These are phyloP conservation scores for Julus scanicus DNA, from an alignment of 2,888 invertebrate genomes.

Conservation along the genomic window DNA sequence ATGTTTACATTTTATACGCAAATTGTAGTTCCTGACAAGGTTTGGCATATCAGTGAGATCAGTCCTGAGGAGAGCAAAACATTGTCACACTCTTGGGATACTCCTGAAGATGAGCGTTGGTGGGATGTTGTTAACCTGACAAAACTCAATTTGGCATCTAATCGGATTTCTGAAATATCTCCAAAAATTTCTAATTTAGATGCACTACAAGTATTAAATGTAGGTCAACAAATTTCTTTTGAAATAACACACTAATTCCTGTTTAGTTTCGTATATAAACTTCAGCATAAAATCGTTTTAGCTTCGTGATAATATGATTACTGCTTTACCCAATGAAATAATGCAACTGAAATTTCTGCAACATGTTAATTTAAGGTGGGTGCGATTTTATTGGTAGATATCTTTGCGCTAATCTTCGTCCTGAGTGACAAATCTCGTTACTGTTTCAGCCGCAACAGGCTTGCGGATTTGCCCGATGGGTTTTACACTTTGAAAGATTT, in stretches of 20 bases:
- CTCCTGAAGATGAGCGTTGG: constrained; percentile 73
- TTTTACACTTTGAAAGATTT: constrained; percentile 79
- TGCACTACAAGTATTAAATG: constrained; percentile 67
- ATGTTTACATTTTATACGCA: neutral
- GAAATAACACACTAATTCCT: neutral
- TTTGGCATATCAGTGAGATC: constrained; percentile 68
- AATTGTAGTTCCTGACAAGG: constrained; percentile 64
- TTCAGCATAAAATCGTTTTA: neutral
- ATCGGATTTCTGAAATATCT: constrained; percentile 64
- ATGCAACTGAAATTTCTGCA: constrained; percentile 5
- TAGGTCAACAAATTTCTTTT: constrained; percentile 61
- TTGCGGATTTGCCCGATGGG: constrained; percentile 65
- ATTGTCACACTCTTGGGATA: constrained; percentile 62
- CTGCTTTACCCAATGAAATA: constrained; percentile 13
- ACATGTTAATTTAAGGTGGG: constrained; percentile 37
- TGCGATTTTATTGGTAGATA: neutral
- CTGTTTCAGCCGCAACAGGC: constrained; percentile 59
- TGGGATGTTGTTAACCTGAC: constrained; percentile 85
- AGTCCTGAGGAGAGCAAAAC: constrained; percentile 66
- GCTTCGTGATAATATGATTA: constrained; percentile 43
- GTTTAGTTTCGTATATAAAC: neutral
- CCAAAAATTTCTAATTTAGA: constrained; percentile 65
- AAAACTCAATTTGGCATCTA: constrained; percentile 74
- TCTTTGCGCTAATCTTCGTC: neutral
- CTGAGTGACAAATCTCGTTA: neutral